A percentile compares a stretch with the other conserved stretches of the same genome.
Evolutionary conservation across 2,888 invertebrate genomes (phyloP).

Genomic region (Agriopis aurantiaria): DNA sequence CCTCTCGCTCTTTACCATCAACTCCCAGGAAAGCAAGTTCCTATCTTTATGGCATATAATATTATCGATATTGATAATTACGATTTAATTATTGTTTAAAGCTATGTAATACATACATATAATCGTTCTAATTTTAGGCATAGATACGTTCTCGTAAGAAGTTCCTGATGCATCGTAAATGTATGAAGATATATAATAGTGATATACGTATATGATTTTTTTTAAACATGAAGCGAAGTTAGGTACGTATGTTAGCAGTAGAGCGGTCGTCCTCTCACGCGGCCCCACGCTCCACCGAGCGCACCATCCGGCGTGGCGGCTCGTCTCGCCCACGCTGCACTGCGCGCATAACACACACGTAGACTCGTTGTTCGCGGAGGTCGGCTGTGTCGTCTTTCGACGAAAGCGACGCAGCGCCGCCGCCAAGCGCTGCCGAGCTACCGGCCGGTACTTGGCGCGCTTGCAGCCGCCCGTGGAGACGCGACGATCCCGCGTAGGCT

Average conservation of each 20-base stretch:
- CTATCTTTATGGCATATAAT: constrained; percentile 88
- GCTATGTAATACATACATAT: constrained; percentile 88
- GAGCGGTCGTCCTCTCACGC: constrained; percentile 83
- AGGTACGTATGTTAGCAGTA: constrained; percentile 86
- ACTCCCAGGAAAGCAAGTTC: constrained; percentile 87
- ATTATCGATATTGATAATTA: constrained; percentile 87
- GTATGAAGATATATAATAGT: constrained; percentile 86
- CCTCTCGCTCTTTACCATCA: constrained; percentile 77
- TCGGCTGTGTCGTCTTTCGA: constrained; percentile 49
- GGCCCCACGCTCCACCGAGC: constrained; percentile 54
- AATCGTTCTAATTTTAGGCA: constrained; percentile 87
- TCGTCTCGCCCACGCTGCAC: constrained; percentile 10
- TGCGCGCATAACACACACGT: constrained; percentile 24
- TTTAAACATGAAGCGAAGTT: constrained; percentile 85
- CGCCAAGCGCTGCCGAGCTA: constrained; percentile 41
- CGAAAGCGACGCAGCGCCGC: constrained; percentile 43
- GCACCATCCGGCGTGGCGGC: constrained; percentile 1
- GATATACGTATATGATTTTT: constrained; percentile 86
- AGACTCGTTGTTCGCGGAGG: constrained; percentile 50
- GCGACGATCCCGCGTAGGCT: constrained; percentile 84
- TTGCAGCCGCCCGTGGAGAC: constrained; percentile 75
- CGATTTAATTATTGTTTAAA: constrained; percentile 87
- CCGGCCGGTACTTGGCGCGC: constrained; percentile 46
- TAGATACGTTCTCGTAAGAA: constrained; percentile 87
- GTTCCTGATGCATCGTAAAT: constrained; percentile 87